Conservation (phyloP, 2,888 invertebrate genomes). For the Oscheius sp. region DNA sequence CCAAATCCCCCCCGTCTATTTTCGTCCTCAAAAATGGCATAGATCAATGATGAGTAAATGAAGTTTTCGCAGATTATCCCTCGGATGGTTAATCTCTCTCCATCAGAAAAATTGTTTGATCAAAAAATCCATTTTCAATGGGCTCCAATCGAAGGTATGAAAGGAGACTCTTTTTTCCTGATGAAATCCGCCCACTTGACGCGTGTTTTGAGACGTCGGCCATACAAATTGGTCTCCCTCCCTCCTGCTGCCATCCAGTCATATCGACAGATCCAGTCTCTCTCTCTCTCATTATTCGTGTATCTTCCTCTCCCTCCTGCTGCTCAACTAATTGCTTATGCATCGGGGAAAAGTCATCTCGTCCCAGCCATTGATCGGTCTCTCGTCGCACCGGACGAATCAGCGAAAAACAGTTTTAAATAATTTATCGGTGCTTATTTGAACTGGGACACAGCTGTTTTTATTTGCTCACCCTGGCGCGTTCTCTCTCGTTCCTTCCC, state of each 20-base stretch:
- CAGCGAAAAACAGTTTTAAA: background rate
- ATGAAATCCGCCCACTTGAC: background rate
- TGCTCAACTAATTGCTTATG: conserved; percentile 11
- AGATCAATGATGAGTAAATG: too few species aligned
- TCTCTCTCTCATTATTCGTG: background rate
- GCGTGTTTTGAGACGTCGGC: background rate
- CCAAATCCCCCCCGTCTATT: too few species aligned
- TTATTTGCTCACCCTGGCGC: conserved; percentile 5
- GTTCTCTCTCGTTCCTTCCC: background rate
- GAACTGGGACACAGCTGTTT: conserved; percentile 11
- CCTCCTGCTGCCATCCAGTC: background rate
- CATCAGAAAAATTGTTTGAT: too few species aligned
- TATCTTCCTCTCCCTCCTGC: background rate
- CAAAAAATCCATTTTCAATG: too few species aligned
- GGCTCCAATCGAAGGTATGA: too few species aligned
- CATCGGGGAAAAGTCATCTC: conserved; percentile 12
- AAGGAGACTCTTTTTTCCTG: background rate
- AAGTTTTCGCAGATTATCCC: too few species aligned
- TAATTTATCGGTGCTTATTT: conserved; percentile 7
- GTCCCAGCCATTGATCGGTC: conserved; percentile 2
- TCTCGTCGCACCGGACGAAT: background rate
- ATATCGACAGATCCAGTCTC: background rate
- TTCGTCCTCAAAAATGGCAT: too few species aligned
- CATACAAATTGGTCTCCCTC: background rate
- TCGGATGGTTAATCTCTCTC: too few species aligned